A percentile compares a stretch with the other conserved stretches of the same genome.
Evolutionary conservation across 2,888 invertebrate genomes (phyloP).

Genomic region (Volucella bombylans): DNA sequence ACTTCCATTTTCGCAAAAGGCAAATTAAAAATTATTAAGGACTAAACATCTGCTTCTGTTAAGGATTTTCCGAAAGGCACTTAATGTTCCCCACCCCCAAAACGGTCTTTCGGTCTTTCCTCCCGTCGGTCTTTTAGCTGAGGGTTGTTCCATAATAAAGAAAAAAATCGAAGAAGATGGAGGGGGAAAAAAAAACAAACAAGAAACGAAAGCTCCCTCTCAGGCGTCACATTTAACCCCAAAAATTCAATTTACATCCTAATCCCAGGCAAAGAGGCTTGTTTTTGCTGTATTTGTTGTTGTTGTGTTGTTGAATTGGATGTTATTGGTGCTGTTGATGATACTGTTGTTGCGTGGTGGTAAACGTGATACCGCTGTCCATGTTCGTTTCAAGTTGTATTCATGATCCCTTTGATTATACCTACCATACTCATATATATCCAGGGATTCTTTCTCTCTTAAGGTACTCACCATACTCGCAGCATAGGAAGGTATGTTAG

Average conservation of each 20-base stretch:
- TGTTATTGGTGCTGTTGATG: no score
- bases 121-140: no score
- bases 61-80: constrained; percentile 15
- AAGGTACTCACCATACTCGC: background rate
- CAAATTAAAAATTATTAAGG: constrained; percentile 29
- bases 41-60: constrained; percentile 40
- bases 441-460: background rate
- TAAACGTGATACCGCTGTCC: constrained; percentile 11
- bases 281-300: background rate
- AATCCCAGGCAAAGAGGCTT: constrained; percentile 33
- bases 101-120: constrained; percentile 2
- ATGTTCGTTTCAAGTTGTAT: constrained; percentile 3
- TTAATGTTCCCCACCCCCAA: constrained; percentile 20
- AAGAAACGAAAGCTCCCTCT: background rate
- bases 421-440: background rate
- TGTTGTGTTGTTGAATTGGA: no score
- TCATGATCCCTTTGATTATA: constrained; percentile 19
- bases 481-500: background rate
- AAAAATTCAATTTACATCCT: constrained; percentile 53
- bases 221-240: constrained; percentile 34
- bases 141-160: no score
- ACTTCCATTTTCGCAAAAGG: constrained; percentile 2
- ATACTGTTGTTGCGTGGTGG: constrained; percentile 4
- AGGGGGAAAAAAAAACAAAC: background rate
- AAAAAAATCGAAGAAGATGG: background rate